A percentile compares a stretch with the other conserved stretches of the same genome.
Conservation (phyloP, 2,888 invertebrate genomes). For the Lasiommata megera region DNA sequence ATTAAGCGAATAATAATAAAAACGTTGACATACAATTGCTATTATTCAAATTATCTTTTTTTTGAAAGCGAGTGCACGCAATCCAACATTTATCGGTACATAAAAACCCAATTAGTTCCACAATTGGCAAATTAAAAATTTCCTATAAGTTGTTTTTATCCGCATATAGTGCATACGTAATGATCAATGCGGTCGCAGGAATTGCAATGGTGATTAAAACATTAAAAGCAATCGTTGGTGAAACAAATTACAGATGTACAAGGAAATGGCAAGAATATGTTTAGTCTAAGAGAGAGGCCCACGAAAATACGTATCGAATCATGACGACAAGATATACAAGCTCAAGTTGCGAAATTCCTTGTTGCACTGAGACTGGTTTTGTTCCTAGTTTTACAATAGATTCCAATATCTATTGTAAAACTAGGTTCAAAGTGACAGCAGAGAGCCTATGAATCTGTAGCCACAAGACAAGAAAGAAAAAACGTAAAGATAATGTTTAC, state of each 20-base stretch:
- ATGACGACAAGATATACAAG: no score
- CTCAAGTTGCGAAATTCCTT: no score
- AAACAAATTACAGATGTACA: conserved; percentile 72
- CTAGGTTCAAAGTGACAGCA: no score
- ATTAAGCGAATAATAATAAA: conserved; percentile 10
- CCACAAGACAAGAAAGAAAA: no score
- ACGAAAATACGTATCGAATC: no score
- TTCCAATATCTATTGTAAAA: no score
- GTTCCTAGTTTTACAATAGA: no score
- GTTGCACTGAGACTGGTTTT: no score
- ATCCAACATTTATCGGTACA: conserved; percentile 55
- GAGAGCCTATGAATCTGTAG: no score
- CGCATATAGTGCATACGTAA: conserved; percentile 43
- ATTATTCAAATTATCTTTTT: conserved; percentile 20
- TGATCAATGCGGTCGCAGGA: conserved; percentile 53
- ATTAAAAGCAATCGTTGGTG: conserved; percentile 69
- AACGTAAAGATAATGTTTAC: no score
- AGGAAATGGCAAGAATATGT: conserved; percentile 68
- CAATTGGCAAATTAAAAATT: conserved; percentile 57
- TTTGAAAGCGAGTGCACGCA: conserved; percentile 36
- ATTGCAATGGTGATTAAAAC: conserved; percentile 66
- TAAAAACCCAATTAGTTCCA: conserved; percentile 51
- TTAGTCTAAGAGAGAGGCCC: conserved; percentile 46
- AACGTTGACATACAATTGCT: conserved; percentile 38
- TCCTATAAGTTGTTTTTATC: conserved; percentile 48